A percentile compares a stretch with the other conserved stretches of the same genome.
These are phyloP conservation scores for Camelus dromedarius DNA, from an alignment of 2,113 vertebrate genomes.

Conservation along the genomic window DNA sequence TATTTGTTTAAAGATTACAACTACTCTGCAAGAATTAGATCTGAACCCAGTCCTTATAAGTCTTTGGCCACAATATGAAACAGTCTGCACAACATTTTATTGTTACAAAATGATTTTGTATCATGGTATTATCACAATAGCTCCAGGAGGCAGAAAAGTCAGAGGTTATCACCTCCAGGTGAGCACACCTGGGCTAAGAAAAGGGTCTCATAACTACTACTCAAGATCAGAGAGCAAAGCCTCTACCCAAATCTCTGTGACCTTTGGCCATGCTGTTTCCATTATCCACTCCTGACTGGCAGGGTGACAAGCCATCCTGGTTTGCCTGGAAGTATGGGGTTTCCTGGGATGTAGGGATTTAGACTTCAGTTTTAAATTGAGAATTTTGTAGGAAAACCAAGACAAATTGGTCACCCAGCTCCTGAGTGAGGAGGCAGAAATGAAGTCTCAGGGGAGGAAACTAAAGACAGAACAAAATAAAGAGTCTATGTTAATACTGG, in stretches of 20 bases:
- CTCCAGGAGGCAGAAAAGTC: background rate
- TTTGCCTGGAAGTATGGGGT: background rate
- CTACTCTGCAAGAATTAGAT: background rate
- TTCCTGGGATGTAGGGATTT: background rate
- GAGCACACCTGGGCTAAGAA: background rate
- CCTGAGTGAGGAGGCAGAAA: background rate
- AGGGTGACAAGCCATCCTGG: background rate
- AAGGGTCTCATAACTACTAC: background rate
- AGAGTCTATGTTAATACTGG: background rate
- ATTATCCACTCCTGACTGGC: background rate
- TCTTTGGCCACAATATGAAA: background rate
- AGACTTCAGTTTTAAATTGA: conserved; percentile 24
- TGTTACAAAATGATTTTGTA: background rate
- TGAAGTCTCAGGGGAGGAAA: background rate
- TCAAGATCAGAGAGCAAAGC: background rate
- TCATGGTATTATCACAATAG: background rate
- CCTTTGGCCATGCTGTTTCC: background rate
- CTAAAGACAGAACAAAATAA: background rate
- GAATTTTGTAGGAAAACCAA: background rate
- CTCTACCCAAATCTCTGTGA: background rate
- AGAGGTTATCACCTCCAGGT: background rate
- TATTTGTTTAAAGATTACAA: background rate
- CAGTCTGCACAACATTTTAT: background rate
- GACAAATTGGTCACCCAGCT: background rate
- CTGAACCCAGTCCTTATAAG: background rate